phyloP scores from a whole-genome alignment of 2,797 vertebrate species.

The Pseudopleuronectes americanus region DNA sequence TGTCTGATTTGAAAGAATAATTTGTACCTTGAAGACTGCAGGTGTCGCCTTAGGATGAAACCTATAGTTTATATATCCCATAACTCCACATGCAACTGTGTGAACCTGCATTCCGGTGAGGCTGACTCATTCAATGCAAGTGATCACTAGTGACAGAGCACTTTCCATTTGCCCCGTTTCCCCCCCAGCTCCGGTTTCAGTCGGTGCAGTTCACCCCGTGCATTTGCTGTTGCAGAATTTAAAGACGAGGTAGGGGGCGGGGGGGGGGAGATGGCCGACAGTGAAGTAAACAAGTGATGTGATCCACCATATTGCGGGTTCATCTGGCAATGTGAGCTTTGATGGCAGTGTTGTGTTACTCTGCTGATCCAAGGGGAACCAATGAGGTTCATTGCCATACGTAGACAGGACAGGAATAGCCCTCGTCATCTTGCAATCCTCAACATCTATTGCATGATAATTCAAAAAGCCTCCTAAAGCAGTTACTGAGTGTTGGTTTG shows the following conservation, averaged over 20 bases:
- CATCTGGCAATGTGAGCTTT: constrained; percentile 47
- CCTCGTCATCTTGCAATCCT: constrained; percentile 38
- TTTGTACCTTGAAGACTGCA: neutral
- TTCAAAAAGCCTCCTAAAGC: constrained; percentile 14
- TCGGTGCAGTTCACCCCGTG: neutral
- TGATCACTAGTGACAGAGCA: constrained; percentile 59
- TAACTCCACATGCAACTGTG: constrained; percentile 14
- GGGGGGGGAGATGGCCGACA: neutral
- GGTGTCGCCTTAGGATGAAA: neutral
- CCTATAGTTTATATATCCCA: neutral
- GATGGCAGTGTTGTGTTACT: constrained; percentile 65
- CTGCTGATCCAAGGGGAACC: constrained; percentile 52
- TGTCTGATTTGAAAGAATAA: neutral
- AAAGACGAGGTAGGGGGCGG: constrained; percentile 12
- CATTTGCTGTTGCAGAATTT: neutral
- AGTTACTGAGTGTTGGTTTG: neutral
- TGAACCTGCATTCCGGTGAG: constrained; percentile 17
- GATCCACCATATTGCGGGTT: constrained; percentile 35
- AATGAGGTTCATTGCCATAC: constrained; percentile 48
- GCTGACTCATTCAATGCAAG: constrained; percentile 50
- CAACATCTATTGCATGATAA: constrained; percentile 43
- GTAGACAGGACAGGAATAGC: constrained; percentile 79
- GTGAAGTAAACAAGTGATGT: constrained; percentile 69
- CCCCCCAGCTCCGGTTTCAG: constrained; percentile 62
- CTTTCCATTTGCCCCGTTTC: constrained; percentile 58